Evolutionary conservation across 2,797 vertebrate species (phyloP).

Genomic region (Pseudopleuronectes americanus): DNA sequence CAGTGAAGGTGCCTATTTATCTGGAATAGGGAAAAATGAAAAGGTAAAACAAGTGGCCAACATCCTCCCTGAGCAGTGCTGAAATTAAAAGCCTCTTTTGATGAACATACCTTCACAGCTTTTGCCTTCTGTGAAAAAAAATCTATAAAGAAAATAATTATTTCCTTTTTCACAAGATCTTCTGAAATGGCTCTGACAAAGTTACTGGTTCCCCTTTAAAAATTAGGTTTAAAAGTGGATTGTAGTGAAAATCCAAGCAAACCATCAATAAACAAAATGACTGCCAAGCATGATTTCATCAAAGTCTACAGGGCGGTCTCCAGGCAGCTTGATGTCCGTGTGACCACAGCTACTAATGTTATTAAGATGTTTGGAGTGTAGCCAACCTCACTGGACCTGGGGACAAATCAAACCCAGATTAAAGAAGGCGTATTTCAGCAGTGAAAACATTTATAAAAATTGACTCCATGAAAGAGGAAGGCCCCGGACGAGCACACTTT

Average conservation of each 20-base stretch:
- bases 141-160: neutral
- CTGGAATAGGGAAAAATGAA: neutral
- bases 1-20: conserved; percentile 18
- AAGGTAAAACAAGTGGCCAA: neutral
- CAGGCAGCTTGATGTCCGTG: neutral
- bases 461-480: too few relatives aligned
- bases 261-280: neutral
- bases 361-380: neutral
- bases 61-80: neutral
- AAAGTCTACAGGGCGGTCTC: neutral
- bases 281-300: too few relatives aligned
- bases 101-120: neutral
- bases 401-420: neutral
- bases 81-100: neutral
- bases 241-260: too few relatives aligned
- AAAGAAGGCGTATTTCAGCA: neutral
- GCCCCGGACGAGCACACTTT: neutral
- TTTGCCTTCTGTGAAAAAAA: too few relatives aligned
- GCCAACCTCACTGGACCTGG: neutral
- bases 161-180: neutral
- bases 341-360: neutral
- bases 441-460: neutral
- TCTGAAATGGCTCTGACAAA: neutral
- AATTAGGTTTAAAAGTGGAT: too few relatives aligned
- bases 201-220: neutral